These are phyloP conservation scores for Trachelus stipa DNA, from an alignment of 2,888 invertebrate species.

Conservation along the genomic window DNA sequence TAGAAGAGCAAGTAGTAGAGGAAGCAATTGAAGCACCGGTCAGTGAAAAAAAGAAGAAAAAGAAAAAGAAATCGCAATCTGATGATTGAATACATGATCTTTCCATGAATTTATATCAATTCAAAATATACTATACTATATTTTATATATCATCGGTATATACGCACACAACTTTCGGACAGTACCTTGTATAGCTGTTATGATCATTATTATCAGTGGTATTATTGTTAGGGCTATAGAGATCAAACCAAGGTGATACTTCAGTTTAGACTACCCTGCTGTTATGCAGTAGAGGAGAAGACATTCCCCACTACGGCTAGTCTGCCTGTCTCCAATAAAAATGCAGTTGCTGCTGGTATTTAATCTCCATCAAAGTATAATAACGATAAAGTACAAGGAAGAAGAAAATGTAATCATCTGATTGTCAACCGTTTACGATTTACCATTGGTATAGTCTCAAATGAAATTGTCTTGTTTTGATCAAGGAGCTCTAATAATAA, in stretches of 20 bases:
- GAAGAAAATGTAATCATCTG: background rate
- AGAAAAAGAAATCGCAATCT: slow-evolving; percentile 69
- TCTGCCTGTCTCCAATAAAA: background rate
- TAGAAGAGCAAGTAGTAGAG: slow-evolving; percentile 28
- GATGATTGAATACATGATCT: slow-evolving; percentile 30
- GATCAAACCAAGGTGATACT: background rate
- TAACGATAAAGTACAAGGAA: background rate
- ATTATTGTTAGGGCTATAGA: background rate
- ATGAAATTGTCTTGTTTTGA: too few species aligned
- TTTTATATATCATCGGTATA: background rate
- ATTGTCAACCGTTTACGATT: background rate
- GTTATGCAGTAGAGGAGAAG: background rate
- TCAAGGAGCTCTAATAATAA: too few species aligned
- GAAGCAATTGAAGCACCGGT: slow-evolving; percentile 48
- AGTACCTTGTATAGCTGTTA: background rate
- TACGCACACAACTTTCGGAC: background rate
- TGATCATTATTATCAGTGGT: background rate
- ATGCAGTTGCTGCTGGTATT: background rate
- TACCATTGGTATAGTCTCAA: background rate
- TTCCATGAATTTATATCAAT: background rate
- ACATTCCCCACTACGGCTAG: background rate
- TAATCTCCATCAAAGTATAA: background rate
- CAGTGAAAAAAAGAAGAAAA: slow-evolving; percentile 71
- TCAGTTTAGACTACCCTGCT: background rate
- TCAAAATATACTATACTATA: background rate